phyloP scores from a whole-genome alignment of 2,888 invertebrate genomes.

The Cancer borealis region DNA sequence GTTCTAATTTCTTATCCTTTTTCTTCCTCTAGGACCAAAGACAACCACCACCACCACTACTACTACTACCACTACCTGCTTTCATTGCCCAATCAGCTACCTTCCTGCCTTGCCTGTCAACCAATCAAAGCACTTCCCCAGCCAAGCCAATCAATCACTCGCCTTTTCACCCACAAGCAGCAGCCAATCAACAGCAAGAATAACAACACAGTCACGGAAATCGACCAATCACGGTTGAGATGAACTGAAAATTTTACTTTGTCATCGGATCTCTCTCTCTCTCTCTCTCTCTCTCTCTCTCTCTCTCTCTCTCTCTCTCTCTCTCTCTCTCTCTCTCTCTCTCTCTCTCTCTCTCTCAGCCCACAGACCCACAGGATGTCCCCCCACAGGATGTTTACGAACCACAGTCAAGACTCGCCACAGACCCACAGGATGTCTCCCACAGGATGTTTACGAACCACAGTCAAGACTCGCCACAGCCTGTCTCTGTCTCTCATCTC shows the following conservation, averaged over 20 bases:
- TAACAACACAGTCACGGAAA: neutral
- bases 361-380: no score
- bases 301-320: constrained; percentile 45
- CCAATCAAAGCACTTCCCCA: neutral
- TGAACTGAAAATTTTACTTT: neutral
- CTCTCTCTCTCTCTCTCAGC: no score
- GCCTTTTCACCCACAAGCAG: neutral
- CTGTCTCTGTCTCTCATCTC: no score
- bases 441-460: no score
- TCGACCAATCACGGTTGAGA: neutral
- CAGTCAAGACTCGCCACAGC: no score
- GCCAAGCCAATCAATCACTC: neutral
- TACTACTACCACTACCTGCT: neutral
- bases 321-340: neutral
- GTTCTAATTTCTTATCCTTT: neutral
- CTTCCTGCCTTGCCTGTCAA: neutral
- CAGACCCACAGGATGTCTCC: no score
- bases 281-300: constrained; percentile 48
- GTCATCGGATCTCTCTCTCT: neutral
- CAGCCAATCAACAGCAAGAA: neutral
- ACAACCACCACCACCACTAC: neutral
- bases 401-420: no score
- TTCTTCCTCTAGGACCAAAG: constrained; percentile 18
- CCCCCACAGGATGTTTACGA: no score
- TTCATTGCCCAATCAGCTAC: neutral